Percentiles rank a stretch among this genome's conserved stretches.
Evolutionary conservation across 1,140 invertebrate species (phyloP).

Genomic region (Elysia chlorotica): DNA sequence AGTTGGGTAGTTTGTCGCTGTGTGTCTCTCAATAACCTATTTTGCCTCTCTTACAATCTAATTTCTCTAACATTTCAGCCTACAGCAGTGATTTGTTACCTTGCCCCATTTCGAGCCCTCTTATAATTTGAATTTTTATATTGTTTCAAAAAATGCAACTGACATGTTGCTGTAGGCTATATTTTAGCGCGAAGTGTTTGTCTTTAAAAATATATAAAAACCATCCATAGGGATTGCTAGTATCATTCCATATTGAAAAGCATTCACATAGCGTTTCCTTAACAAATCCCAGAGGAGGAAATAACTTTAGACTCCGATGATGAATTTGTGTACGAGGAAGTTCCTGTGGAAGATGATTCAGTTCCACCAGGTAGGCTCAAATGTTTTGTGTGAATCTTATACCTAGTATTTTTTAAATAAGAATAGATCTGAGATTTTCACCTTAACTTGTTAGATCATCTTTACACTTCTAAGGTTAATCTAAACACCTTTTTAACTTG

Average conservation of each 20-base stretch:
- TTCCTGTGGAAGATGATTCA: conserved; percentile 55
- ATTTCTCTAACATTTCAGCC: background rate
- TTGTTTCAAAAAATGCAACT: background rate
- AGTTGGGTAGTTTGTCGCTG: too few relatives aligned
- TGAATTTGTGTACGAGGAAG: conserved; percentile 53
- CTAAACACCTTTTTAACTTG: too few relatives aligned
- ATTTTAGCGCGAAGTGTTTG: background rate
- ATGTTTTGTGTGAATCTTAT: too few relatives aligned
- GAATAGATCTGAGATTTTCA: too few relatives aligned
- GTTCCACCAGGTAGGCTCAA: conserved; percentile 39
- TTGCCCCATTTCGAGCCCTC: background rate
- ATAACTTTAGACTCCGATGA: conserved; percentile 45
- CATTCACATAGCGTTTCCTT: too few relatives aligned
- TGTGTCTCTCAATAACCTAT: too few relatives aligned
- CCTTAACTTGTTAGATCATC: too few relatives aligned
- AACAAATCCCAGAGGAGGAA: conserved; percentile 36
- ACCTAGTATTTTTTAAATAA: too few relatives aligned
- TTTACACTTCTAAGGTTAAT: too few relatives aligned
- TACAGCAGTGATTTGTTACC: too few relatives aligned
- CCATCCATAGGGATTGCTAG: background rate
- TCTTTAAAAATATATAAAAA: background rate
- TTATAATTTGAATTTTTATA: background rate
- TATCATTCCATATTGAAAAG: background rate
- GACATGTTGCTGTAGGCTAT: background rate
- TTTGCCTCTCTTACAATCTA: too few relatives aligned